Evolutionary conservation across 2,113 vertebrate genomes (phyloP), one percentile per base, ranked within the genome.

Genomic region (Picathartes gymnocephalus): DNA sequence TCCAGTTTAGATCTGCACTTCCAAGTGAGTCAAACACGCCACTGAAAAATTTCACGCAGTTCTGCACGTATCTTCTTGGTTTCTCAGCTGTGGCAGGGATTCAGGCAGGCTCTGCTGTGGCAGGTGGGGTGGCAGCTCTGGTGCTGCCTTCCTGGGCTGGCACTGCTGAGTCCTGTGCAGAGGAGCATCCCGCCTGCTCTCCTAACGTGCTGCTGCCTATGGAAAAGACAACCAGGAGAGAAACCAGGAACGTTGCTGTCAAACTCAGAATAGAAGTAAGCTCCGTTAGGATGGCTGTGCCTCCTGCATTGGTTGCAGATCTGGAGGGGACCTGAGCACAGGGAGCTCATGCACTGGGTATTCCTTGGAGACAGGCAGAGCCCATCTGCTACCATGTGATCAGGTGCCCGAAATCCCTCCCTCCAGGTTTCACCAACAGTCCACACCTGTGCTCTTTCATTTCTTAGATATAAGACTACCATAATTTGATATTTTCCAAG

Each of bases 321-420:
- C n/a, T 44, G 40, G 15, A 69, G 30, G 5, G 19, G 10, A 22
- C 48, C 27, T 37, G 28, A 18, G 28, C 0, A 1, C 77, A 35
- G 48, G 18, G 53, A 28, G 24, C 8, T 85, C 25, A 31, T 35
- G 22, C 22, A 10, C 31, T 9, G 25, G 33, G 6, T 28, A 2
- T 6, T 10, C 4, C 1, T 6, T 13, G 17, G 21, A 53, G 39
- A 31, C 4, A 19, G 25, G 35, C n/a, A 80, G 48, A 91, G 8
- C 25, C 8, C 22, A 31, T 35, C 10, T 4, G 2, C 9, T 56
- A 4, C 23, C 33, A 4, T 30, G 4, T 1, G 12, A 33, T 2
- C 1, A 2, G 9, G 24, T 64, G 37, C 6, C 33, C 3, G 1
- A 7, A 13, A 21, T 81, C 45, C 28, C 8, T 24, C 65, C 24